Base-by-base conservation (phyloP, 1,140 invertebrate species). In the Drosophila ambigua region DNA sequence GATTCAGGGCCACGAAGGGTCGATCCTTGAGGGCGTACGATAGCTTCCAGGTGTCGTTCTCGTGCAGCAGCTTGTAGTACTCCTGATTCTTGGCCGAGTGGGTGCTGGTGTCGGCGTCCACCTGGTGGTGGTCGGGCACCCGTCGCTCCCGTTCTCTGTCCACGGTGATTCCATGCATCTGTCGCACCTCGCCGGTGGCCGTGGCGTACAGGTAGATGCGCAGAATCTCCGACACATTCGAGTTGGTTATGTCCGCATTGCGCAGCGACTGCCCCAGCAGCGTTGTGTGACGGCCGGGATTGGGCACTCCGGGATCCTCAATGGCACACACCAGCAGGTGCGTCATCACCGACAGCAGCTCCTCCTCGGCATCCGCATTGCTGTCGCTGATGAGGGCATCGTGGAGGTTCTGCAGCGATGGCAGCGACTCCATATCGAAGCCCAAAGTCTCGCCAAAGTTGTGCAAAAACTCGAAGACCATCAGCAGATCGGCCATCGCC, bases 381-480 rank as follows among this genome's bases (percentile, higher is more conserved):
- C 93, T 93, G 83, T 96, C 96, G 82, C 96, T 96, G 45, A 98
- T 92, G 3, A 99, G 92, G 0, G 97, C 97, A 79, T 96, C 94
- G 92, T 99, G 98, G 0, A 99, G 92, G 50, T 95, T 96, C 81
- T 97, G 96, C 58, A 99, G 90, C 1, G 95, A 96, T 4, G 98
- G 98, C 45, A 99, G 91, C 0, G 96, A 96, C 43, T 98, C 97
- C 94, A 97, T 95, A 89, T 98, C 96, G 88, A 98, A 98, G 45
- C 97, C 97, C 8, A 99, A 93, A 0, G 97, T 97, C 92, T 98
- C 96, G 24, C 97, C 97, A 91, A 99, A 99, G 92, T 98, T 99
- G 81, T 98, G 96, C 49, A 98, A 93, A 92, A 99, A 99, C 93
- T 99, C 98, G 88, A 97, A 97, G 2, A 98, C 96, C 96, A 99